Conservation (phyloP, 2,888 invertebrate genomes). For the Physocephala rufipes region DNA sequence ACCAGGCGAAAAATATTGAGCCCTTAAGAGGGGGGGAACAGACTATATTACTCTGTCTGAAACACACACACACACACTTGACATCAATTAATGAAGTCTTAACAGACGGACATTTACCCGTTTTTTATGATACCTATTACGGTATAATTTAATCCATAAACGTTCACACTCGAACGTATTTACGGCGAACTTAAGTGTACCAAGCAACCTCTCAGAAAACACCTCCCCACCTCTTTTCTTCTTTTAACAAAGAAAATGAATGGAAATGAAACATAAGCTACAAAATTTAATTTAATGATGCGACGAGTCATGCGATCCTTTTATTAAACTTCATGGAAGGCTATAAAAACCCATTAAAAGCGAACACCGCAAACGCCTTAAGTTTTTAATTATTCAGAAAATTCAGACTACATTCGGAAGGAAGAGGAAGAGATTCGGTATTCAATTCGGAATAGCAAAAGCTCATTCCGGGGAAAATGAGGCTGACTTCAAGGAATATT, state of each 20-base stretch:
- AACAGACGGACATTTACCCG: neutral
- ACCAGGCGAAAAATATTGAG: no score
- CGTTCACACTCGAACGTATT: no score
- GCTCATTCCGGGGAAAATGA: neutral
- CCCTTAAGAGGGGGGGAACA: neutral
- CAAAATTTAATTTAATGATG: conserved; percentile 15
- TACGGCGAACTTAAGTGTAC: conserved; percentile 4
- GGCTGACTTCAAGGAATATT: neutral
- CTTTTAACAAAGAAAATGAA: neutral
- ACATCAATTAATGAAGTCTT: conserved; percentile 6
- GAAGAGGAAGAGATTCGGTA: neutral
- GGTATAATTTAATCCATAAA: conserved; percentile 2
- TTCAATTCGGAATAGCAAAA: no score
- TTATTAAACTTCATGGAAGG: conserved; percentile 13
- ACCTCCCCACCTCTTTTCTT: neutral
- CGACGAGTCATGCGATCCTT: neutral
- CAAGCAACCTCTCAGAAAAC: neutral
- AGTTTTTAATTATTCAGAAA: conserved; percentile 35
- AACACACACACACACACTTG: neutral
- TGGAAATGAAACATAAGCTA: neutral
- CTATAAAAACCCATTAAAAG: conserved; percentile 31
- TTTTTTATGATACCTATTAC: conserved; percentile 14
- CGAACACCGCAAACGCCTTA: conserved; percentile 28
- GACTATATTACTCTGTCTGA: neutral
- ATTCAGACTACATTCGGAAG: conserved; percentile 25